Evolutionary conservation across 1,140 invertebrate species (phyloP).

Genomic region (Patella vulgata): DNA sequence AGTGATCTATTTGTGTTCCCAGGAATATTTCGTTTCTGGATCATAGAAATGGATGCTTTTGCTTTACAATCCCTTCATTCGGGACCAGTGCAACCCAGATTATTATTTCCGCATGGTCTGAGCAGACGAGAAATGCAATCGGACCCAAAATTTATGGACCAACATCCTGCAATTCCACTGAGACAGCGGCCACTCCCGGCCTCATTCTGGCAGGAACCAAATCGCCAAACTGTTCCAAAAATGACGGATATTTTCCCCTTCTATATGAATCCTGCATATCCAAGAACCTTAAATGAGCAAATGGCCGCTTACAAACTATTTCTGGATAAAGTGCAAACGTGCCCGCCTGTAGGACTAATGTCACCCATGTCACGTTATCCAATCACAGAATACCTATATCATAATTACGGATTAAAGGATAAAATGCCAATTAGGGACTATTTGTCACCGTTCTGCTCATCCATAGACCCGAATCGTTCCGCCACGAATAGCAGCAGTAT

Average conservation of each 20-base stretch:
- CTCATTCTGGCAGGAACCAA: constrained; percentile 24
- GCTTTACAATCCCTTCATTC: too few species aligned
- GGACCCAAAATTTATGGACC: too few species aligned
- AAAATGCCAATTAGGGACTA: too few species aligned
- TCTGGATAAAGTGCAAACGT: constrained; percentile 12
- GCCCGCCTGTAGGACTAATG: constrained; percentile 7
- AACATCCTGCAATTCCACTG: not conserved
- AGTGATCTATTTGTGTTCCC: too few species aligned
- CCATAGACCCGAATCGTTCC: too few species aligned
- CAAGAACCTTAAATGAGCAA: not conserved
- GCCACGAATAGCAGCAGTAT: too few species aligned
- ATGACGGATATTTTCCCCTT: constrained; percentile 1
- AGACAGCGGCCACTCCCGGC: constrained; percentile 13
- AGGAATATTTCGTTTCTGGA: too few species aligned
- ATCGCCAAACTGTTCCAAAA: not conserved
- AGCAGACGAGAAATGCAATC: too few species aligned
- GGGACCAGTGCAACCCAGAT: too few species aligned
- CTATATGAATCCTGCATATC: not conserved
- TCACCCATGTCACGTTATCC: constrained; percentile 10
- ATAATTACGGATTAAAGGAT: constrained; percentile 22
- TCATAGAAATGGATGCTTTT: too few species aligned
- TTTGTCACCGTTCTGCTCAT: too few species aligned
- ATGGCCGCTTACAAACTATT: constrained; percentile 8
- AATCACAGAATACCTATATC: constrained; percentile 22
- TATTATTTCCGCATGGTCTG: too few species aligned